Evolutionary conservation across 2,113 vertebrate species (phyloP), one percentile per base, ranked within the genome.

Genomic region (Takifugu bimaculatus): DNA sequence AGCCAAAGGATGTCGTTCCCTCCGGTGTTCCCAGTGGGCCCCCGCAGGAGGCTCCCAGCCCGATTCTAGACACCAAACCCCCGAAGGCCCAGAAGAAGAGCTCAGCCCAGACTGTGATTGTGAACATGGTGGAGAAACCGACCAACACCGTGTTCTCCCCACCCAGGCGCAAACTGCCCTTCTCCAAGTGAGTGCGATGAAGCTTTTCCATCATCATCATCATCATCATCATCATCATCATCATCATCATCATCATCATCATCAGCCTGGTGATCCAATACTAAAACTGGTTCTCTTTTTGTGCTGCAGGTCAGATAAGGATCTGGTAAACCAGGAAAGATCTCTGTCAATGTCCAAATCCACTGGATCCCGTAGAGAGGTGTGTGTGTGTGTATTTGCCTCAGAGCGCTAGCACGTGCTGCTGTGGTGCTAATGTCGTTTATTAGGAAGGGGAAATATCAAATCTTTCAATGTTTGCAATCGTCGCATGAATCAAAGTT

Each of bases 131-230:
- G 56, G 93, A 93, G 1, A 91, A 83, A 68, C 67, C 90, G 3
- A 69, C 84, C 14, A 42, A 74, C 58, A 75, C 63, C 0, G 54
- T 94, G 69, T 95, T 95, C 82, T 95, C 94, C 70, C 91, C 80
- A 0, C 94, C 94, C 1, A 93, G 93, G 72, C 91, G 94, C 61
- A 94, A 91, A 74, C 84, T 87, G 1, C 80, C 84, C 50, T 83
- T 90, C 74, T 88, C 91, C 51, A 92, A 90, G 96, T 98, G 87
- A 94, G 95, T 71, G 45, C 45, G 1, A n/a, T 48, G 14, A 39
- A 11, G 35, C 7, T 10, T 15, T 48, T n/a, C 13, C 45, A 48
- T 48, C 13, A 48, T 5, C 45, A n/a, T 5, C 45, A 48, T 14
- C 45, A n/a, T 13, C 44, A 47, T 5, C 2, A n/a, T 20, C 20